Base-by-base conservation (phyloP, 1,140 invertebrate species). In the Bombus turneri region DNA sequence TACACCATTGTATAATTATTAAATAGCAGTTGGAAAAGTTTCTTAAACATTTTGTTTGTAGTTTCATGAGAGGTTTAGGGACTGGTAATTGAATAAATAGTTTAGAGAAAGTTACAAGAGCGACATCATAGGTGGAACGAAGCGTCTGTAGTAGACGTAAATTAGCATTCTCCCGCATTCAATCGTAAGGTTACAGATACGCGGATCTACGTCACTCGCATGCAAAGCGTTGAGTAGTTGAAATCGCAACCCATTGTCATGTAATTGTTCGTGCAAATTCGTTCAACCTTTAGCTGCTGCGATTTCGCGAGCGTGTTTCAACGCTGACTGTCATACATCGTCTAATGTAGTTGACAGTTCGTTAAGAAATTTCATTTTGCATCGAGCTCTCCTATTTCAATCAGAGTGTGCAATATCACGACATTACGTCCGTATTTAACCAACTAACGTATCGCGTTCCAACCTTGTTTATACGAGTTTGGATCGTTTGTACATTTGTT, bases 231-330 rank as follows among this genome's bases (percentile, higher is more conserved):
- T 28, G 79, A 72, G 43, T 72, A 59, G 47, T 81, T 59, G 68
- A 72, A 72, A 81, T 81, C 72, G 66, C 53, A 59, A 81, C 68
- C 68, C 59, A 81, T 72, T 81, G 68, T 81, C 47, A 28, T 37
- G 79, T 59, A 81, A 81, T 81, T 81, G 68, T 81, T 81, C 28
- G 34, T 47, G 18, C 47, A 71, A 72, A 72, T 59, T 81, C 79
- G 68, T 72, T 72, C 68, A 81, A 59, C 68, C 68, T 81, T 81
- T 71, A 41, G 47, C 68, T 81, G 47, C 18, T n/a, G 68, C 25
- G 79, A 72, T 18, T 72, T 59, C 15, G 34, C 57, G 34, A 34
- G 9, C 37, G 37, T n/a, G 8, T n/a, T 28, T 53, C 15, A 2
- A 53, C 18, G 18, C 47, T 22, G 5, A 12, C 28, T 37, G 18